phyloP scores from a whole-genome alignment of 2,888 invertebrate genomes.

The Ctena decussata region DNA sequence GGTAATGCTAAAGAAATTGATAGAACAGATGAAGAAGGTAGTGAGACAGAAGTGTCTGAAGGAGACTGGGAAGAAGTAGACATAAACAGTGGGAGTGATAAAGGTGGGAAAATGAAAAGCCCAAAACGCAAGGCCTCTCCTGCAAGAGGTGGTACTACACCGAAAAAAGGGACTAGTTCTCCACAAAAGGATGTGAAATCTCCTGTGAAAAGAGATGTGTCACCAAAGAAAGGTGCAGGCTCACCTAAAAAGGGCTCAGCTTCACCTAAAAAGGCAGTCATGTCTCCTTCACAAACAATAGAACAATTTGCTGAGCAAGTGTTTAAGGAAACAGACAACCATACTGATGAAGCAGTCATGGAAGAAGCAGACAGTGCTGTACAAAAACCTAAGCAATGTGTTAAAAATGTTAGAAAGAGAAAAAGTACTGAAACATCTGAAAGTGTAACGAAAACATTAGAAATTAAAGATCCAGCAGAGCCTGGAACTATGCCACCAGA shows the following conservation, averaged over 20 bases:
- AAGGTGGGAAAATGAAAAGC: conserved; percentile 3
- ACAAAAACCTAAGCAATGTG: background rate
- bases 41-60: conserved; percentile 33
- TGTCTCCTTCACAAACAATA: background rate
- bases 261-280: background rate
- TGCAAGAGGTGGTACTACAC: background rate
- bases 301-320: background rate
- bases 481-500: background rate
- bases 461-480: background rate
- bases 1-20: conserved; percentile 34
- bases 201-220: background rate
- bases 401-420: background rate
- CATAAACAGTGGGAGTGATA: conserved; percentile 18
- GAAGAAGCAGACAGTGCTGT: background rate
- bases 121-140: conserved; percentile 3
- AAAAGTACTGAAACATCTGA: background rate
- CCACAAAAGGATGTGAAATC: background rate
- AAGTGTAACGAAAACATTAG: background rate
- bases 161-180: background rate
- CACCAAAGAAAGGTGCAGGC: background rate
- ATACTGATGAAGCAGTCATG: background rate
- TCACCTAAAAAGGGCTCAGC: background rate
- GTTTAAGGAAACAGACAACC: background rate
- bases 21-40: conserved; percentile 15
- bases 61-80: conserved; percentile 30